A percentile compares a stretch with the other conserved stretches of the same genome.
Conservation (phyloP, 1,140 invertebrate genomes). For the Caerostris extrusa region DNA sequence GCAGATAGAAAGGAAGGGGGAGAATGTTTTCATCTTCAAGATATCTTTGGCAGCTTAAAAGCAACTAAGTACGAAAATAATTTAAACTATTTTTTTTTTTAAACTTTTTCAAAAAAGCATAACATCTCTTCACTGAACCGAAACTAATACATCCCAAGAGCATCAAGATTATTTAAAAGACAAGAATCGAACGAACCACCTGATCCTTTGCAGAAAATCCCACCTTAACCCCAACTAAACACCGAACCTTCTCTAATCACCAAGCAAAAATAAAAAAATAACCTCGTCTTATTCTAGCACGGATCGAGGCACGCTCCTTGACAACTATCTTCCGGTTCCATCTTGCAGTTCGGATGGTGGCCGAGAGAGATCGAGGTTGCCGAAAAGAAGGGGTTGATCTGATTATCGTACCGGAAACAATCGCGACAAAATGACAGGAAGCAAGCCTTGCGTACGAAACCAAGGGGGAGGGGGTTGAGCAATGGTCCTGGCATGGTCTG, state of each 20-base stretch:
- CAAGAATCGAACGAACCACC: neutral
- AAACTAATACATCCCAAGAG: neutral
- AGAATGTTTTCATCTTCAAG: too few species aligned
- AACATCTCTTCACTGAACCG: neutral
- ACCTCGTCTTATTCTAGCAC: neutral
- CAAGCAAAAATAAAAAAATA: neutral
- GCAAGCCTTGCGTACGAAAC: neutral
- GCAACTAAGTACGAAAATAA: too few species aligned
- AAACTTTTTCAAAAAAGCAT: too few species aligned
- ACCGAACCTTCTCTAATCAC: neutral
- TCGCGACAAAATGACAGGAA: neutral
- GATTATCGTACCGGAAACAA: slow-evolving; percentile 6
- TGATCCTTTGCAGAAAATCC: neutral
- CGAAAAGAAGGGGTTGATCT: neutral
- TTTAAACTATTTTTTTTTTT: too few species aligned
- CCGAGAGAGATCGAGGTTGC: neutral
- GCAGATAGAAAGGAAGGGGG: too few species aligned
- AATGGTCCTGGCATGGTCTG: slow-evolving; percentile 3
- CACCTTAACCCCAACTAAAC: neutral
- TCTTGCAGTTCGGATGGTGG: neutral
- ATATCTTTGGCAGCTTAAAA: too few species aligned
- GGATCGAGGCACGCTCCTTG: neutral
- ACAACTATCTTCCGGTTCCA: neutral
- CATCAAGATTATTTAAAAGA: neutral
- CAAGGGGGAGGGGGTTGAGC: neutral